phyloP scores from a whole-genome alignment of 1,140 invertebrate species.

The Penaeus indicus region DNA sequence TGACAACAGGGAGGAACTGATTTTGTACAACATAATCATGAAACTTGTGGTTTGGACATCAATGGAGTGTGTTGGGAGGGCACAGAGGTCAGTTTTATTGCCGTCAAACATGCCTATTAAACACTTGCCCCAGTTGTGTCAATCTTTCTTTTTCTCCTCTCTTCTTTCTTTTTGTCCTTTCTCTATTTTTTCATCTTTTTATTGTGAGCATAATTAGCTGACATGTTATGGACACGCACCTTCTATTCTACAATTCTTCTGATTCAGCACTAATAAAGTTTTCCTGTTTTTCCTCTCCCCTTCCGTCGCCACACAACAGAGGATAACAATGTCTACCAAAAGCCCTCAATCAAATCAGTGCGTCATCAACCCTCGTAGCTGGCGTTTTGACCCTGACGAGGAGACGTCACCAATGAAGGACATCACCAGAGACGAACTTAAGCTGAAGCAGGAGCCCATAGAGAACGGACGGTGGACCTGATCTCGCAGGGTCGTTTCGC shows the following conservation, averaged over 20 bases:
- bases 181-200: too few relatives aligned
- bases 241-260: neutral
- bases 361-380: slow-evolving; percentile 62
- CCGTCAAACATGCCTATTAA: too few relatives aligned
- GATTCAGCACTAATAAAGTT: neutral
- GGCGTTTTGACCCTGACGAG: slow-evolving; percentile 63
- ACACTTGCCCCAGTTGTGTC: too few relatives aligned
- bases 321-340: slow-evolving; percentile 62
- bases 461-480: slow-evolving; percentile 53
- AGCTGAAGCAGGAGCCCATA: slow-evolving; percentile 29
- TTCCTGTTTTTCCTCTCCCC: neutral
- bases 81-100: too few relatives aligned
- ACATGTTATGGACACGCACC: too few relatives aligned
- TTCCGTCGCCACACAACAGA: slow-evolving; percentile 26
- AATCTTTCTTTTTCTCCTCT: too few relatives aligned
- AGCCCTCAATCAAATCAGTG: slow-evolving; percentile 63
- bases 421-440: neutral
- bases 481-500: neutral
- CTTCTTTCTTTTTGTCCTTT: too few relatives aligned
- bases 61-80: too few relatives aligned
- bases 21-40: too few relatives aligned
- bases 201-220: too few relatives aligned
- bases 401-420: slow-evolving; percentile 45
- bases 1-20: too few relatives aligned
- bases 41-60: too few relatives aligned